Evolutionary conservation across 1,140 invertebrate genomes (phyloP), one percentile per base, ranked within the genome.

Genomic region (Nomia melanderi): DNA sequence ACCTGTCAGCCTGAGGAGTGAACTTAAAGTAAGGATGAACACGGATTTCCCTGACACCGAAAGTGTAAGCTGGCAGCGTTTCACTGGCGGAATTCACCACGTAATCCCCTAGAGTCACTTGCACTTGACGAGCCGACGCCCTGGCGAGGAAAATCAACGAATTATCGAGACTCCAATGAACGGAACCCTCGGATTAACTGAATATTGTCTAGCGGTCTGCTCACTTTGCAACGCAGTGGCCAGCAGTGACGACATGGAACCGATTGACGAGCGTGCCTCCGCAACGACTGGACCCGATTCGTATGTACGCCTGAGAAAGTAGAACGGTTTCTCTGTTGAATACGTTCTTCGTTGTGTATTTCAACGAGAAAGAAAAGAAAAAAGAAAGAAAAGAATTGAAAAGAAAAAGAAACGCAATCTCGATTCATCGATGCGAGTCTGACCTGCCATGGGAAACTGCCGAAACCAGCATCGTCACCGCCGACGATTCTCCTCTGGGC

Each of bases 21-120:
- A 98, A 98, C 90, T 98, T 98, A 92, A 98, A 98, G 86, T 97
- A 96, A 0, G 98, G 98, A 92, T 98, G 98, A 2, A 98, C 97
- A 90, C 96, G 94, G 50, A 98, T 98, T 79, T 96, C 94, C 23
- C 96, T 93, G 2, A 98, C 97, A 2, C 97, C 97, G 87, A 98
- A 98, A 0, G 97, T 97, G 87, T 98, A 97, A 1, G 97, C 97
- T 1, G 97, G 97, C 57, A 98, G 89, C 0, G 97, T 96, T 91
- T 98, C 98, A 1, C 96, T 95, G 0, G 97, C 97, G 0, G 97
- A 98, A 92, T 98, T 98, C 78, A 98, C 97, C 44, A 98, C 96
- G 90, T 98, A 98, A 91, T 98, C 97, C 6, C 97, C 97, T 9
- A 98, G 93, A 0, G 97, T 98, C 27, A 98, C 97, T 79, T 97